Conservation (phyloP, 2,888 invertebrate genomes). For the Erannis defoliaria region DNA sequence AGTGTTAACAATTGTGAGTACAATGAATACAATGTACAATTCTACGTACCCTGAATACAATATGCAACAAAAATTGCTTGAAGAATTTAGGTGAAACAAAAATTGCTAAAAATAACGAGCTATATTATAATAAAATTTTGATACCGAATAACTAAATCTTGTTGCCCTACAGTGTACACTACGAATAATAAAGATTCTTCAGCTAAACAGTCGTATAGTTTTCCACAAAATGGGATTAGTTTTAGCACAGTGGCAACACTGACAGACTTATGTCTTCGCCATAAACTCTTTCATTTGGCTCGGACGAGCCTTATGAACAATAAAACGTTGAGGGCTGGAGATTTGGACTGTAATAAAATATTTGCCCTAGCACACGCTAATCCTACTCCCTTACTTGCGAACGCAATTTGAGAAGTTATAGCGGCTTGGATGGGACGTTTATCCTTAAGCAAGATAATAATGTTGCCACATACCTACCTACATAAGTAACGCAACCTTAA, state of each 20-base stretch:
- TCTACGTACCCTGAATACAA: too few relatives aligned
- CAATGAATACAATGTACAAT: too few relatives aligned
- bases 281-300: slow-evolving; percentile 87
- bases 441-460: slow-evolving; percentile 56
- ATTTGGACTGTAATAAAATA: slow-evolving; percentile 87
- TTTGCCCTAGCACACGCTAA: slow-evolving; percentile 85
- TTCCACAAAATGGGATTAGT: slow-evolving; percentile 54
- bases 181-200: slow-evolving; percentile 10
- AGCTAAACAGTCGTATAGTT: slow-evolving; percentile 36
- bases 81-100: neutral
- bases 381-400: slow-evolving; percentile 83
- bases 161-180: neutral
- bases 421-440: slow-evolving; percentile 60
- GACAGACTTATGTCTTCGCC: slow-evolving; percentile 80
- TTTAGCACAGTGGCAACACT: slow-evolving; percentile 73
- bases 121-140: too few relatives aligned
- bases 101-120: neutral
- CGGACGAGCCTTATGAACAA: slow-evolving; percentile 87
- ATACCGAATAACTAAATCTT: too few relatives aligned
- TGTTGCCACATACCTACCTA: slow-evolving; percentile 35
- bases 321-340: slow-evolving; percentile 86
- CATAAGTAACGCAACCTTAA: slow-evolving; percentile 36
- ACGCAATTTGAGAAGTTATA: slow-evolving; percentile 85
- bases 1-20: too few relatives aligned
- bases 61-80: too few relatives aligned